Evolutionary conservation across 1,140 invertebrate genomes (phyloP).

Genomic region (Orius insidiosus): DNA sequence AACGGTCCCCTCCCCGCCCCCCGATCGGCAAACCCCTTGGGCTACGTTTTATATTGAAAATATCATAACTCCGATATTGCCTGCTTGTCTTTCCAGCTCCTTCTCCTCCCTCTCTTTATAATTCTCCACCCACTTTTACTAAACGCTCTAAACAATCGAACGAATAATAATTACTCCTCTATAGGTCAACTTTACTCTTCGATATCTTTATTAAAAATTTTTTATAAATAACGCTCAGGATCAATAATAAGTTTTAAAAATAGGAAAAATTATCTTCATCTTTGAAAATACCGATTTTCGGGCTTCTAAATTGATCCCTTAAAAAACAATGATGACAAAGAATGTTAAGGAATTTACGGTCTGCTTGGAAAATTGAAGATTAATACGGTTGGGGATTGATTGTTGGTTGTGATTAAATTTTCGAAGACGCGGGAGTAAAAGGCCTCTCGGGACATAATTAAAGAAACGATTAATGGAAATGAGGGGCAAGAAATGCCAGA

Average conservation of each 20-base stretch:
- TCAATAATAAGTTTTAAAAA: no score
- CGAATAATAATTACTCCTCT: background rate
- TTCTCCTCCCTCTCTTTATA: no score
- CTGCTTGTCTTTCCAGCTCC: no score
- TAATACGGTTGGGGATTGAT: background rate
- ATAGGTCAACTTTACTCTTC: background rate
- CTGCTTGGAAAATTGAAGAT: background rate
- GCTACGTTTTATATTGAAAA: conserved; percentile 6
- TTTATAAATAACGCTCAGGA: no score
- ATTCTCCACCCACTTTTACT: background rate
- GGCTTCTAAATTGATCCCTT: no score
- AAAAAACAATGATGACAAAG: no score
- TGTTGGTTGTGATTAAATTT: background rate
- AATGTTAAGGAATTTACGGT: no score
- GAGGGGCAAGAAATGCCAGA: background rate
- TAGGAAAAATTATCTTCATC: no score
- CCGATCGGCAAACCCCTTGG: background rate
- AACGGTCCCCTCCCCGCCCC: background rate
- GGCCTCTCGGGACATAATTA: background rate
- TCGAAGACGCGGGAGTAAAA: no score
- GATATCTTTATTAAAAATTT: background rate
- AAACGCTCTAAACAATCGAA: background rate
- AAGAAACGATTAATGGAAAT: background rate
- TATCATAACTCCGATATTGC: conserved; percentile 2
- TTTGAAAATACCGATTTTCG: no score